phyloP scores from a whole-genome alignment of 2,797 vertebrate genomes.

The Syncerus caffer region DNA sequence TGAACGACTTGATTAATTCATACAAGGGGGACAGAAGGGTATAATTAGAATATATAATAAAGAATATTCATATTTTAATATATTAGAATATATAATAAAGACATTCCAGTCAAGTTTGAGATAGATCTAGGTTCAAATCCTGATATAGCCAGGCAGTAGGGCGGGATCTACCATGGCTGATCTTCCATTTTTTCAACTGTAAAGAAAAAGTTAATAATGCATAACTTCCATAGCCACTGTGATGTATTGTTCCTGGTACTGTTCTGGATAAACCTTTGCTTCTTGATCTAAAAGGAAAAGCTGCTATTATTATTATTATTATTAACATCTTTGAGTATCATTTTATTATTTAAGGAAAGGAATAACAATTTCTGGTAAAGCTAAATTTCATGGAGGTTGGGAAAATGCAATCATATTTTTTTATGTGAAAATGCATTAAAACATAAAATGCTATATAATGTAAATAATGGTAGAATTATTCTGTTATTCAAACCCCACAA shows the following conservation, averaged over 20 bases:
- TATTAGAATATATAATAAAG: not conserved
- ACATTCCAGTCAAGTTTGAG: not conserved
- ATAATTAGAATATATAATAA: not conserved
- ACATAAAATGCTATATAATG: not conserved
- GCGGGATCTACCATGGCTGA: not conserved
- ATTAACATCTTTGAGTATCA: not conserved
- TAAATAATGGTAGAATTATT: not conserved
- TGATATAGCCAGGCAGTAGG: not conserved
- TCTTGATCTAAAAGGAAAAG: not conserved
- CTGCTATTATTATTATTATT: not conserved
- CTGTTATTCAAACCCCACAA: not conserved
- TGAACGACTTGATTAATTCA: not conserved
- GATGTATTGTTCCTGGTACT: not conserved
- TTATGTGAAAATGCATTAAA: not conserved
- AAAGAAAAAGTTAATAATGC: not conserved
- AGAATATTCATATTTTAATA: not conserved
- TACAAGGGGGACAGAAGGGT: not conserved
- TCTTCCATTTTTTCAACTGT: not conserved
- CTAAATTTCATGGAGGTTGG: not conserved
- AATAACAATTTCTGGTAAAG: not conserved
- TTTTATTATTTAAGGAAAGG: not conserved
- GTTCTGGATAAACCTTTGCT: not conserved
- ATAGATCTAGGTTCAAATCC: not conserved
- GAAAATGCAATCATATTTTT: not conserved
- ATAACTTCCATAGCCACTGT: not conserved